Evolutionary conservation across 1,140 invertebrate genomes (phyloP).

Genomic region (Mercenaria mercenaria): DNA sequence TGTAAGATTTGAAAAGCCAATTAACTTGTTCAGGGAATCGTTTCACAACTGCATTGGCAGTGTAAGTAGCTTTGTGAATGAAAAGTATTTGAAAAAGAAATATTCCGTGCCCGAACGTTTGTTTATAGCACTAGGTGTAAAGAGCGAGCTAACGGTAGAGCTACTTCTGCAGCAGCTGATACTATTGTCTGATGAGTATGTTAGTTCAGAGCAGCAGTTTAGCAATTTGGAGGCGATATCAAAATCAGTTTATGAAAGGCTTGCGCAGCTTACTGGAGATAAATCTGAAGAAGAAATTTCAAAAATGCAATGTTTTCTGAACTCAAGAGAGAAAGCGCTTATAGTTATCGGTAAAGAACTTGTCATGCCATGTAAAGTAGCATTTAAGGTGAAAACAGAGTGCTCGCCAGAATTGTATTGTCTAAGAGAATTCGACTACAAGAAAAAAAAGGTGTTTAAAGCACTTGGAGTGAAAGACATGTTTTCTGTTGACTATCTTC

Average conservation of each 20-base stretch:
- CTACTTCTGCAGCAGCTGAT: not conserved
- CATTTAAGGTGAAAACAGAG: conserved; percentile 2
- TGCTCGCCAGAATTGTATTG: conserved; percentile 37
- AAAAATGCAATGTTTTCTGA: not conserved
- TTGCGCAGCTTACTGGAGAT: not conserved
- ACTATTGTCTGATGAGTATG: not conserved
- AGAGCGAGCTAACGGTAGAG: not conserved
- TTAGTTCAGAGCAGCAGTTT: not conserved
- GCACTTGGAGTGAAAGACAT: conserved; percentile 27
- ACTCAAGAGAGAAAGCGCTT: not conserved
- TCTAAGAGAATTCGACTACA: not conserved
- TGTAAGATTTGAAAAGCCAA: not conserved
- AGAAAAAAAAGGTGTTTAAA: not conserved
- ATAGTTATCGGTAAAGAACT: conserved; percentile 28
- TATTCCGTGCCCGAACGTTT: not conserved
- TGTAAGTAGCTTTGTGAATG: not conserved
- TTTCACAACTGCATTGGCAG: not conserved
- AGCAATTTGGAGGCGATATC: not conserved
- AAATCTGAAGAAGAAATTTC: not conserved
- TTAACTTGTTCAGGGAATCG: not conserved
- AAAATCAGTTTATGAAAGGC: not conserved
- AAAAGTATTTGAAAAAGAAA: not conserved
- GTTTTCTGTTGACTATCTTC: conserved; percentile 34
- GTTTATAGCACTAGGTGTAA: not conserved
- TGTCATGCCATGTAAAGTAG: not conserved